phyloP scores from a whole-genome alignment of 2,113 vertebrate genomes.

The Boulengeromyrus knoepffleri region DNA sequence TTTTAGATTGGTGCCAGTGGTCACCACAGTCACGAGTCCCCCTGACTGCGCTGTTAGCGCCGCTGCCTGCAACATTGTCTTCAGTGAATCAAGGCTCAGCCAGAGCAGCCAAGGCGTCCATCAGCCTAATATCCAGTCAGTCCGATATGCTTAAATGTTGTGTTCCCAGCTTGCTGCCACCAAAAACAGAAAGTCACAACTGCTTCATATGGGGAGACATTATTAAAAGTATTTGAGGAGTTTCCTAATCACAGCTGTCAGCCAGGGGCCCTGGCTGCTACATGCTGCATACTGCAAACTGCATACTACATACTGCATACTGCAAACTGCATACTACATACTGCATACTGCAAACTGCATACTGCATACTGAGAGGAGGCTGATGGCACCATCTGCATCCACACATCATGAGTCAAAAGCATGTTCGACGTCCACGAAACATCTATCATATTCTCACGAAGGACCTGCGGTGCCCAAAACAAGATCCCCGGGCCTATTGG shows the following conservation, averaged over 20 bases:
- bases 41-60: not conserved
- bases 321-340: not conserved
- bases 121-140: not conserved
- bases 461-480: not conserved
- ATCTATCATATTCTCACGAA: not conserved
- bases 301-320: too few species aligned
- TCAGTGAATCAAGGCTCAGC: not conserved
- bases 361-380: not conserved
- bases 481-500: not conserved
- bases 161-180: not conserved
- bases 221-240: not conserved
- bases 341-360: not conserved
- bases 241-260: not conserved
- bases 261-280: not conserved
- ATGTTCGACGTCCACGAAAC: not conserved
- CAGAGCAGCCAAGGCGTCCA: not conserved
- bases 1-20: not conserved
- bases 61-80: not conserved
- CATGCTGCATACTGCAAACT: too few species aligned
- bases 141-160: not conserved
- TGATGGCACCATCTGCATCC: not conserved
- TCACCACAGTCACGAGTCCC: not conserved
- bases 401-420: not conserved
- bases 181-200: not conserved
- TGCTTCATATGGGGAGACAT: not conserved